These are phyloP conservation scores for roundworm (Caenorhabditis elegans) DNA, from an alignment of 1,140 invertebrate species.

Conservation along the genomic window DNA sequence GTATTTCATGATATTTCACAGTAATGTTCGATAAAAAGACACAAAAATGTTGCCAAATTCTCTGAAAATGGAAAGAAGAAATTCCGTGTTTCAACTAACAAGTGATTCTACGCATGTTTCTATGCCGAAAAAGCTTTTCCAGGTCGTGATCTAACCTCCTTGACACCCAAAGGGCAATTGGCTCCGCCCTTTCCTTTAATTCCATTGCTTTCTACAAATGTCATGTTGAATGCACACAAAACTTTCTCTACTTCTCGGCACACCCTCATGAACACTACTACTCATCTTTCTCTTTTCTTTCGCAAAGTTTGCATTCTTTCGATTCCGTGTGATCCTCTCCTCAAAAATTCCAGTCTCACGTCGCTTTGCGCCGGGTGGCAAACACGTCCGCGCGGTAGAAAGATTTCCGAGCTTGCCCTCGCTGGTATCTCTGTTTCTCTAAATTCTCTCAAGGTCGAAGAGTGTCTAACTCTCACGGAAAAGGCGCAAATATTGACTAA, in stretches of 20 bases:
- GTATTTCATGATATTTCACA: no score
- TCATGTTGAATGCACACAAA: slow-evolving; percentile 5
- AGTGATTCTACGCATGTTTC: neutral
- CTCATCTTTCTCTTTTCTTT: neutral
- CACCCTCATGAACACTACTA: neutral
- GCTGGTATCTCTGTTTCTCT: neutral
- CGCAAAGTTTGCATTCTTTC: neutral
- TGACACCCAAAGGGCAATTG: slow-evolving; percentile 22
- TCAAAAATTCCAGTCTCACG: slow-evolving; percentile 23
- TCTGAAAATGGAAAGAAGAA: no score
- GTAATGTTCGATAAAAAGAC: no score
- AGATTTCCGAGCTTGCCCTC: neutral
- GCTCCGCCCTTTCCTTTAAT: neutral
- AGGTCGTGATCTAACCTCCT: neutral
- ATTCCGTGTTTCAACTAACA: neutral
- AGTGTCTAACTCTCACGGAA: neutral
- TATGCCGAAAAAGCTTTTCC: neutral
- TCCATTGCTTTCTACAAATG: slow-evolving; percentile 5
- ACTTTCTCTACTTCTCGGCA: neutral
- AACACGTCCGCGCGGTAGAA: slow-evolving; percentile 14
- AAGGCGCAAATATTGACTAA: slow-evolving; percentile 21
- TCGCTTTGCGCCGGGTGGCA: neutral
- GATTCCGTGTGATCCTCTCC: neutral
- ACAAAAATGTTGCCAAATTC: no score
- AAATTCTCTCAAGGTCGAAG: neutral